Evolutionary conservation across 2,113 vertebrate species (phyloP), one percentile per base, ranked within the genome.

Genomic region (Cettia cetti): DNA sequence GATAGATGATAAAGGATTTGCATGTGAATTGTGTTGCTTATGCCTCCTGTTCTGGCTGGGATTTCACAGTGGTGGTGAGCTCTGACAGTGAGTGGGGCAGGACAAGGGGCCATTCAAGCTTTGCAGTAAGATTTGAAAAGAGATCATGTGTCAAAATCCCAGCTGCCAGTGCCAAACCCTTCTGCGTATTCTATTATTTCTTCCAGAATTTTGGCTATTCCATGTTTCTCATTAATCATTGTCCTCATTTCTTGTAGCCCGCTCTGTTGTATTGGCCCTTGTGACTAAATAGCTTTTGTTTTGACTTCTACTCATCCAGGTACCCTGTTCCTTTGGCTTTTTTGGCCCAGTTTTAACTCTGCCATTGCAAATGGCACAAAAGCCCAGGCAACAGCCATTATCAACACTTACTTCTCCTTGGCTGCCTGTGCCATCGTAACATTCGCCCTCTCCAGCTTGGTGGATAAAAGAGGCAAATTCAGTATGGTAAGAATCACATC

Each of bases 271-370:
- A 9, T 27, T 63, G 19, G 22, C 6, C 15, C 12, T 50, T 40
- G 28, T n/a, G 22, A 69, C n/a, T 61, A 35, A 91, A 68, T 0
- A 31, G 13, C 40, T 63, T 86, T 90, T 11, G 1, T 94, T 82
- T 76, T 69, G 40, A 30, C 16, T 82, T 86, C 10, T 35, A 4
- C 91, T 90, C 54, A 77, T 65, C 4, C 96, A 98, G 98, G 98
- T 50, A 98, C 98, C 33, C 82, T 98, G 71, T 98, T 98, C 92
- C 96, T 99, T 39, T 99, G 99, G 99, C 97, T 99, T 95, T 99
- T 99, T 95, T 99, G 99, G 99, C 99, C 99, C 78, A 99, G 99
- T 96, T 99, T 99, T 95, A 99, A 99, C 97, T 99, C 99, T 1
- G 99, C 99, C 91, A 98, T 99, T 27, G 99, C 98, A 15, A 4